Percentiles rank a stretch among this genome's conserved stretches.
These are phyloP conservation scores for Ochropacha duplaris DNA, from an alignment of 2,888 invertebrate species.

Conservation along the genomic window DNA sequence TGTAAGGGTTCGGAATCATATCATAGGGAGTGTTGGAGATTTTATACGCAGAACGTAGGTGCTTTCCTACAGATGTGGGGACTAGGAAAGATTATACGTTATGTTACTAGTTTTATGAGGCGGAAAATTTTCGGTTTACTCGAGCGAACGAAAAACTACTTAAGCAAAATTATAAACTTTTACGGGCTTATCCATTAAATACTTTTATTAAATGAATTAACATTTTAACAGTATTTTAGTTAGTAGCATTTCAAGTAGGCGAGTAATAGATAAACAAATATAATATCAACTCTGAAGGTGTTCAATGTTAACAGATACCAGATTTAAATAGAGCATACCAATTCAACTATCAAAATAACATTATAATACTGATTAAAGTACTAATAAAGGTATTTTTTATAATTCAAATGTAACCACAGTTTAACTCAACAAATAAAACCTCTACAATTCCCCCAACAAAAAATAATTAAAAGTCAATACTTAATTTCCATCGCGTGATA, in stretches of 20 bases:
- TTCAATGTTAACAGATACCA: too few species aligned
- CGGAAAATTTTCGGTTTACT: background rate
- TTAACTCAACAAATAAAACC: slow-evolving; percentile 25
- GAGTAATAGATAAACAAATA: too few species aligned
- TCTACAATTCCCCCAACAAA: slow-evolving; percentile 34
- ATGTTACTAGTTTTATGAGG: background rate
- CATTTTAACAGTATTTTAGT: too few species aligned
- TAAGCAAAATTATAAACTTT: background rate
- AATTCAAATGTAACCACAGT: background rate
- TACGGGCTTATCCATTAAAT: too few species aligned
- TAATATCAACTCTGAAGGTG: too few species aligned
- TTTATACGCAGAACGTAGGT: slow-evolving; percentile 11
- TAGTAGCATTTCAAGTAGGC: too few species aligned
- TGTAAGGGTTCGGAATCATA: slow-evolving; percentile 55
- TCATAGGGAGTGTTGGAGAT: slow-evolving; percentile 27
- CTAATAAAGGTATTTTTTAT: too few species aligned
- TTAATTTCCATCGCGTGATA: slow-evolving; percentile 65
- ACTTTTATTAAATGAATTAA: too few species aligned
- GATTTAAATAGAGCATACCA: too few species aligned
- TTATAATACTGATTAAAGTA: too few species aligned
- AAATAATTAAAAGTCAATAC: slow-evolving; percentile 74
- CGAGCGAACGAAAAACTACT: background rate
- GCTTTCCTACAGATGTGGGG: background rate
- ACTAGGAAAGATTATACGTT: background rate
- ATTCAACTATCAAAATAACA: too few species aligned